A percentile compares a stretch with the other conserved stretches of the same genome.
phyloP scores from a whole-genome alignment of 2,797 vertebrate species.

The Chiroxiphia lanceolata region DNA sequence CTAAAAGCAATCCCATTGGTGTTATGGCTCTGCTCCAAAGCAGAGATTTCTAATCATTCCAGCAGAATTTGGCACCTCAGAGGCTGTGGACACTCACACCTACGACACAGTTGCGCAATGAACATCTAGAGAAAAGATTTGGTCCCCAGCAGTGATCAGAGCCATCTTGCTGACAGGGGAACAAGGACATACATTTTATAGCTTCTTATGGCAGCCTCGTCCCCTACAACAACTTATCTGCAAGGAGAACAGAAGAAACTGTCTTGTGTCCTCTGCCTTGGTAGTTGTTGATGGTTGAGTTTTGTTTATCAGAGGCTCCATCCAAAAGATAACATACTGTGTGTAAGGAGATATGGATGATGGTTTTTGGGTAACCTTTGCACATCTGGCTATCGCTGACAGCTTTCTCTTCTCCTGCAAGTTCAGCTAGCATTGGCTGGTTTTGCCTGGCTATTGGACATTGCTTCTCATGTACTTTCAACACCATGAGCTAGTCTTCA shows the following conservation, averaged over 20 bases:
- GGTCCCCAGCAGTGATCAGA: background rate
- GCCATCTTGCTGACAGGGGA: background rate
- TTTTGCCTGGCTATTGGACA: background rate
- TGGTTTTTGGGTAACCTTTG: background rate
- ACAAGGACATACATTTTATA: background rate
- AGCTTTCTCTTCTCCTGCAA: background rate
- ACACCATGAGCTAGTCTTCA: background rate
- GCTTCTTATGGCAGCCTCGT: background rate
- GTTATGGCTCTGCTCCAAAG: background rate
- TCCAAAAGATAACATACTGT: background rate
- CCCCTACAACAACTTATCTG: background rate
- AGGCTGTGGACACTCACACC: background rate
- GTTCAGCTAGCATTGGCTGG: background rate
- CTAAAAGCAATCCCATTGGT: background rate
- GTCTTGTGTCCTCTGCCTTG: background rate
- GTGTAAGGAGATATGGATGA: background rate
- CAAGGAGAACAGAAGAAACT: background rate
- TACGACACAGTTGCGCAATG: background rate
- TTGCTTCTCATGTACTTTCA: background rate
- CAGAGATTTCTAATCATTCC: background rate
- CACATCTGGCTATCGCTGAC: background rate
- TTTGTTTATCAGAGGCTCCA: background rate
- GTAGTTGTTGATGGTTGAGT: background rate
- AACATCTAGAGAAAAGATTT: background rate
- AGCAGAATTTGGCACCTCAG: background rate